Evolutionary conservation across 1,140 invertebrate species (phyloP).

Genomic region (Berghia stephanieae): DNA sequence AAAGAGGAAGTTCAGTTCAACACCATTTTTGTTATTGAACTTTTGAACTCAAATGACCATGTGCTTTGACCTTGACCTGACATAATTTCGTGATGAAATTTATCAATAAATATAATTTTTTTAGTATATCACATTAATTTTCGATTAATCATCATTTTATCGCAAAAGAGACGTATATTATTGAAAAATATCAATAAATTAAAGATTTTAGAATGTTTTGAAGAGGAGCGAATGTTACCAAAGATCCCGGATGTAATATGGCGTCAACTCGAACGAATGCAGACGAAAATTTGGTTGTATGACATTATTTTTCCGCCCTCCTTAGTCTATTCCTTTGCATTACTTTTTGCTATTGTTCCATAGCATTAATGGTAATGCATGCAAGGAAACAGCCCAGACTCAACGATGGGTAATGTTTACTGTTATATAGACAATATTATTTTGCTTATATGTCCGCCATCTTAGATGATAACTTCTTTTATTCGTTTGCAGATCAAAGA

Average conservation of each 20-base stretch:
- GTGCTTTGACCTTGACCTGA: conserved; percentile 15
- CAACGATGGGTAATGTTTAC: conserved; percentile 80
- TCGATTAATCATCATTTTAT: background rate
- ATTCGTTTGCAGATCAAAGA: background rate
- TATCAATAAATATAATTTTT: background rate
- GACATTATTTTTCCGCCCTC: conserved; percentile 20
- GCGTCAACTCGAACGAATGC: conserved; percentile 38
- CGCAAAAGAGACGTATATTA: background rate
- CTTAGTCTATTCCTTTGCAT: conserved; percentile 36
- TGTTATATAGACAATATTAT: background rate
- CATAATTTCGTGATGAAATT: background rate
- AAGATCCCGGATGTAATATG: conserved; percentile 45
- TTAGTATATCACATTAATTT: background rate
- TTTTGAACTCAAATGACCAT: too few species aligned
- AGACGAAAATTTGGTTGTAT: conserved; percentile 30
- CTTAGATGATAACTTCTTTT: background rate
- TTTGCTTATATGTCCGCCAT: background rate
- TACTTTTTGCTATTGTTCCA: conserved; percentile 39
- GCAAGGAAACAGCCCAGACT: conserved; percentile 43
- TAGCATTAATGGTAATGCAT: conserved; percentile 45
- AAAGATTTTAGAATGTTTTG: conserved; percentile 23
- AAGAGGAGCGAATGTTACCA: background rate
- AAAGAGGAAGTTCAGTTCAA: too few species aligned
- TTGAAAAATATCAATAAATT: conserved; percentile 1
- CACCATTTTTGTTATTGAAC: too few species aligned